Evolutionary conservation across 2,797 vertebrate genomes (phyloP), one percentile per base, ranked within the genome.

Genomic region (Neomorphus geoffroyi): DNA sequence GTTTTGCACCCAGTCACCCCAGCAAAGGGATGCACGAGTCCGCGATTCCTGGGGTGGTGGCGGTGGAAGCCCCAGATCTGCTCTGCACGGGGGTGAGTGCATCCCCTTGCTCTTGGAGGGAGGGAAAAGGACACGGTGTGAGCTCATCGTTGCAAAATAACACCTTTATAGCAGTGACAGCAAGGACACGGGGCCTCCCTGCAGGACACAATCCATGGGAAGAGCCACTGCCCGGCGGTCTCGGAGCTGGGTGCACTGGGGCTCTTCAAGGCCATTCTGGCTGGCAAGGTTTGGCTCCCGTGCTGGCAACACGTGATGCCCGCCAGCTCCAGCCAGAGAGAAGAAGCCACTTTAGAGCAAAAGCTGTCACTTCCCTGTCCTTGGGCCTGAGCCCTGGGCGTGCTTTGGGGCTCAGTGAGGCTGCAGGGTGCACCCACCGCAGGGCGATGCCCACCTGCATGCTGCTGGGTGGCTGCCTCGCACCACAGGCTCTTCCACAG

Each of bases 1-100:
- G 24, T 88, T 92, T 92, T 60, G 86, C 94, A 96, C 93, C 96
- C 92, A 77, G 80, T 77, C 23, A 8, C 70, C 88, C 94, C 53
- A 50, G 88, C n/a, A 78, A 82, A 90, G 14, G 75, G 66, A 46
- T n/a, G 67, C n/a, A 10, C 80, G 30, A 11, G 24, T 54, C 48
- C 0, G 2, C 6, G 18, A 65, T 32, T 87, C 81, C 67, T 7
- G 2, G 30, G 37, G 61, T 45, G 18, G 9, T 5, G 18, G 23
- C 48, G 57, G 33, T 5, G 33, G 45, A 91, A 69, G 18, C 15
- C 16, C 1, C 0, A 32, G 80, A 70, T 58, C 67, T 8, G 5
- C n/a, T 70, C 33, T 18, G 39, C 1, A 1, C 2, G 0, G 37
- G 73, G 16, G 11, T 1, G 5, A 33, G 51, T 2, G 0, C 9